phyloP scores from a whole-genome alignment of 2,113 vertebrate species.

The Cacatua alba region DNA sequence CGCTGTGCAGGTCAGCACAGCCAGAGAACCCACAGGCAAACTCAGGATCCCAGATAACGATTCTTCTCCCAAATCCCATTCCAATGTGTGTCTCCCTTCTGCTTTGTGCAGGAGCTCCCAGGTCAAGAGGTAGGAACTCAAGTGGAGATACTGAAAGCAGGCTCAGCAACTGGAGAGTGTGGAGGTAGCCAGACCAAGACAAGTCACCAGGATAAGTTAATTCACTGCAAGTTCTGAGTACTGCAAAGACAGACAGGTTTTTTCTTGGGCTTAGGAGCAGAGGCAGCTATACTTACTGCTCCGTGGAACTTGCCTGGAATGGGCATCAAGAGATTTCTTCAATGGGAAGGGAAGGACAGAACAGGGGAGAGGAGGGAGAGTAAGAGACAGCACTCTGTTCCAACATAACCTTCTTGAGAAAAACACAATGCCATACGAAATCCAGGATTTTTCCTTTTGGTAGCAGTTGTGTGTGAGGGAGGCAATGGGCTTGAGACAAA shows the following conservation, averaged over 20 bases:
- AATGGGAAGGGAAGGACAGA: background rate
- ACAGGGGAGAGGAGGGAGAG: background rate
- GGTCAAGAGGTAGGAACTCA: constrained; percentile 1
- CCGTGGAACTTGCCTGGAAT: background rate
- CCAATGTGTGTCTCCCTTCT: background rate
- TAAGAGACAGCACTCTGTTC: background rate
- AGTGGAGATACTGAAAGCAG: background rate
- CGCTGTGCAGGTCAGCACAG: background rate
- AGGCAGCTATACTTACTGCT: background rate
- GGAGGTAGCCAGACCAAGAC: constrained; percentile 23
- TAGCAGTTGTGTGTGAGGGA: background rate
- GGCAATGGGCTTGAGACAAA: background rate
- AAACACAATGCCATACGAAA: background rate
- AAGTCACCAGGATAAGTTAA: background rate
- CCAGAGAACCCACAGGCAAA: background rate
- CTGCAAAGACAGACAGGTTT: background rate
- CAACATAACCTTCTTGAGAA: background rate
- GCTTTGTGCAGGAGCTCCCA: background rate
- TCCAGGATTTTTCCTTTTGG: background rate
- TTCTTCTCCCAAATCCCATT: background rate
- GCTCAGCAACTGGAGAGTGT: background rate
- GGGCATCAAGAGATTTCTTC: background rate
- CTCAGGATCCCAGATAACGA: background rate
- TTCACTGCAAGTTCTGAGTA: background rate
- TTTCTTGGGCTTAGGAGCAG: background rate